Evolutionary conservation across 2,113 vertebrate genomes (phyloP).

Genomic region (Upupa epops): DNA sequence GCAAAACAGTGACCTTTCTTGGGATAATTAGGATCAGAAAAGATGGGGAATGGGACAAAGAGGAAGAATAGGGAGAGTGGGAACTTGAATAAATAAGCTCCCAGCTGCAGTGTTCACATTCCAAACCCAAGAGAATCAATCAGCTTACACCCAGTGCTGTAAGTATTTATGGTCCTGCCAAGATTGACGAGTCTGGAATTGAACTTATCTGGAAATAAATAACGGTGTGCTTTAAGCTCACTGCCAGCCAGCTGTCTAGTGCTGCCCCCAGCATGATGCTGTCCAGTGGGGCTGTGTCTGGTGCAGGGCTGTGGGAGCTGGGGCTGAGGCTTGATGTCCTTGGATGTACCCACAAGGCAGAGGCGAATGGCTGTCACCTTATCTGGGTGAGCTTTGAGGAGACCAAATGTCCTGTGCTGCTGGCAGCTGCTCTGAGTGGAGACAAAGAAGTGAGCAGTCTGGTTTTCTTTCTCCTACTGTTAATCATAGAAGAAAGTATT

Average conservation of each 20-base stretch:
- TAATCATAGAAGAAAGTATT: neutral
- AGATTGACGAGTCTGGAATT: neutral
- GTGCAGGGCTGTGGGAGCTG: neutral
- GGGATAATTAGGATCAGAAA: neutral
- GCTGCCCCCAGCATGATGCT: rapidly evolving
- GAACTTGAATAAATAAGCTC: neutral
- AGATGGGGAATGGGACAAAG: neutral
- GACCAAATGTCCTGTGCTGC: neutral
- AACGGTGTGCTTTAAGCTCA: neutral
- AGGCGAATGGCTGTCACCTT: rapidly evolving
- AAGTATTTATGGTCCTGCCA: constrained; percentile 20
- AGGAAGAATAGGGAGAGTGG: neutral
- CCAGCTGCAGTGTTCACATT: neutral
- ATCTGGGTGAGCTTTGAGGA: neutral
- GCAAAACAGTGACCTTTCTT: neutral
- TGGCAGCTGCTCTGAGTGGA: neutral
- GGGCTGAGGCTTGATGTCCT: neutral
- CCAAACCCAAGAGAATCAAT: neutral
- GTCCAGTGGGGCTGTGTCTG: neutral
- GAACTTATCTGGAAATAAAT: neutral
- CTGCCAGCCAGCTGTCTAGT: neutral
- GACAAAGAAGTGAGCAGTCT: neutral
- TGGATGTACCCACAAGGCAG: neutral
- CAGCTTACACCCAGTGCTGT: neutral
- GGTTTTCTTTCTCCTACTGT: neutral